Evolutionary conservation across 2,888 invertebrate genomes (phyloP), one percentile per base, ranked within the genome.

Genomic region (Patella depressa): DNA sequence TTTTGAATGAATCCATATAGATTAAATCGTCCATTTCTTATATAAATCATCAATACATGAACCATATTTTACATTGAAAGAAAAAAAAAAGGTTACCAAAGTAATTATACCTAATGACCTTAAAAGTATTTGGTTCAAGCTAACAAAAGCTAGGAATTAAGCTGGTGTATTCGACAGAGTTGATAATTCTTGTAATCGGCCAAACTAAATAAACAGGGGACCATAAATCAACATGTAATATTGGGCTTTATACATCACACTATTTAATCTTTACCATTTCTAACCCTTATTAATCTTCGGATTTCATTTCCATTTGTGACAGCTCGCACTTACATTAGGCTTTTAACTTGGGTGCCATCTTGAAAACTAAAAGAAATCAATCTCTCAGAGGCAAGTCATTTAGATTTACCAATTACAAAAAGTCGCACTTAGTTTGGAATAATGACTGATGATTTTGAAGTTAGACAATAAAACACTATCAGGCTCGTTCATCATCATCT

Each of bases 181-280:
- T 45, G 45, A 45, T 45, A 45, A 45, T 45, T 45, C 45, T 45
- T 45, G 45, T 45, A 45, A 45, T 45, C 45, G 45, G 45, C 45
- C 45, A 45, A 45, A 45, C 45, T 45, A 45, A 45, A 45, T 45
- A 45, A 45, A 45, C 45, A 45, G n/a, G 65, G 65, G 65, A 65
- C 65, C 19, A 65, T 65, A 19, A 65, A 65, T 65, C 65, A 65
- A 19, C n/a, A 15, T n/a, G 19, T 19, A 65, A 65, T 65, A 65
- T 65, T 65, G n/a, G n/a, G 19, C n/a, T 65, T 65, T 19, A 65
- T 65, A 65, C n/a, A 65, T 65, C 65, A 65, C n/a, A 65, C 65
- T 65, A 65, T 65, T 65, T 65, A 65, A 65, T 65, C 65, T 65
- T n/a, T 19, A 65, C 65, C 65, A 65, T 65, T 65, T 65, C 65